Evolutionary conservation across 2,113 vertebrate genomes (phyloP), one percentile per base, ranked within the genome.

Genomic region (Ctenodactylus gundi): DNA sequence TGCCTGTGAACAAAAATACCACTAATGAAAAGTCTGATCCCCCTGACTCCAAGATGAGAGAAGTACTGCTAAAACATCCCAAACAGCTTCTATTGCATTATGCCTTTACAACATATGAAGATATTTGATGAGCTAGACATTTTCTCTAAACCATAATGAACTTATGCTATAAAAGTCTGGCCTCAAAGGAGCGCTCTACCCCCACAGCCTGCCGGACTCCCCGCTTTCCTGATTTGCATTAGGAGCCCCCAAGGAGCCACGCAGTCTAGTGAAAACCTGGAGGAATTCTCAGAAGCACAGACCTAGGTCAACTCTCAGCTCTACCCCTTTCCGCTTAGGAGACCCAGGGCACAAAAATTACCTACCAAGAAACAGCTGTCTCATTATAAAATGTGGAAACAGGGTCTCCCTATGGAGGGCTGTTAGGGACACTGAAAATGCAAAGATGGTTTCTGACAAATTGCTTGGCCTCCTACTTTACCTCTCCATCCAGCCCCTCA

Each of bases 191-290:
- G 23, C 44, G 25, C 51, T 2, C 0, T 20, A 53, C n/a, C 25
- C 55, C 67, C 44, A 20, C 9, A n/a, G 44, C 36, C 27, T 31
- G 53, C 53, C 68, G 18, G 17, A 36, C 14, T 41, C 25, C 72
- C 23, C 8, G 58, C 39, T 39, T 41, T 14, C 46, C 7, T 0
- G 0, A 4, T 20, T 11, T 1, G 1, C 4, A 58, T 0, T 3
- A 11, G 25, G 29, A 29, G 34, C 51, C 58, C 65, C 72, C 64
- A 7, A 87, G 67, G 85, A 39, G 29, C 64, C 17, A 55, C n/a
- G 1, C 0, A 1, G n/a, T 6, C 60, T 29, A 14, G 31, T 3
- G 3, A n/a, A 39, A 57, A 49, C 46, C 53, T 4, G 6, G 8
- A 1, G 44, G 53, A 57, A 44, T 39, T 25, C 34, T 51, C 60